Evolutionary conservation across 2,888 invertebrate genomes (phyloP).

Genomic region (Dichetophora obliterata): DNA sequence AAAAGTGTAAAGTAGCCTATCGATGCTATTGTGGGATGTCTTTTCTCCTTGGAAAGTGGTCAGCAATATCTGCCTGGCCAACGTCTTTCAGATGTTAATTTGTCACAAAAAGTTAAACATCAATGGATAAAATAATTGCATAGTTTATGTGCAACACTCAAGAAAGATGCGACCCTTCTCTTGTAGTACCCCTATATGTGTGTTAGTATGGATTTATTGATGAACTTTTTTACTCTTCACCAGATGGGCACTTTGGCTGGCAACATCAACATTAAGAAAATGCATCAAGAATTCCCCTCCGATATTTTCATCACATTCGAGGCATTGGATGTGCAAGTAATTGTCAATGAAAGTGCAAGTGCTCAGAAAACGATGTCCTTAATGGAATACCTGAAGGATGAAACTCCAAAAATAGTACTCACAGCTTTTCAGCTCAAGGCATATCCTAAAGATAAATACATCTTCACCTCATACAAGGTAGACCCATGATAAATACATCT

Average conservation of each 20-base stretch:
- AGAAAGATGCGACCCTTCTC: too few relatives aligned
- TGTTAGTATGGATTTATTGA: too few relatives aligned
- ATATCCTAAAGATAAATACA: constrained; percentile 47
- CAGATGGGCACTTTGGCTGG: constrained; percentile 77
- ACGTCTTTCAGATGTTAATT: too few relatives aligned
- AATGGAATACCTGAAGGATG: constrained; percentile 72
- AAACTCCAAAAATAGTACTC: constrained; percentile 38
- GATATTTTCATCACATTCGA: constrained; percentile 75
- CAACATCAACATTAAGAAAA: constrained; percentile 77
- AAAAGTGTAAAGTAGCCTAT: too few relatives aligned
- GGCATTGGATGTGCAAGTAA: constrained; percentile 59
- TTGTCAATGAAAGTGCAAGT: constrained; percentile 71
- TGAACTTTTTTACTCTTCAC: constrained; percentile 43
- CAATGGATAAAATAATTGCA: too few relatives aligned
- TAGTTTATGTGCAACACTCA: too few relatives aligned
- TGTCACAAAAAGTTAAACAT: too few relatives aligned
- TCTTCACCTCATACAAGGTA: constrained; percentile 51
- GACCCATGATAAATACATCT: not conserved
- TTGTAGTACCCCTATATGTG: too few relatives aligned
- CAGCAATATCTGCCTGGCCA: too few relatives aligned
- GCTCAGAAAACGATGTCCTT: constrained; percentile 56
- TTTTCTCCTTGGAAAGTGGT: too few relatives aligned
- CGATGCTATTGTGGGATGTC: too few relatives aligned
- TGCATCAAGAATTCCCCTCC: constrained; percentile 76
- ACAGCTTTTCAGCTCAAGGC: constrained; percentile 45